phyloP scores from a whole-genome alignment of 1,140 invertebrate genomes.

The Ceratina calcarata region DNA sequence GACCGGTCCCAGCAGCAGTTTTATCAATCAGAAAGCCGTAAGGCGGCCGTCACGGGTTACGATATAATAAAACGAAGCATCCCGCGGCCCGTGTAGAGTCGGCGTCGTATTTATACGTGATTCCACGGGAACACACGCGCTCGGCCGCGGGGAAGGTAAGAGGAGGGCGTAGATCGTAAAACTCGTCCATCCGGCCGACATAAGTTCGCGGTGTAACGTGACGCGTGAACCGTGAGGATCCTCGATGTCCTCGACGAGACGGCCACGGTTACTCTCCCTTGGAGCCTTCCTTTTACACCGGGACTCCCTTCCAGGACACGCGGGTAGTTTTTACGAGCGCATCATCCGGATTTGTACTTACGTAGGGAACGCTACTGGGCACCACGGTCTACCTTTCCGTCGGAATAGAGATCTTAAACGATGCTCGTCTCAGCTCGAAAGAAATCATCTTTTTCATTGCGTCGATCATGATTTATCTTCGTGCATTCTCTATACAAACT shows the following conservation, averaged over 20 bases:
- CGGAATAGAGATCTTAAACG: conserved; percentile 31
- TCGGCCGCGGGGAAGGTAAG: conserved; percentile 17
- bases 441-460: conserved; percentile 4
- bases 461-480: conserved; percentile 29
- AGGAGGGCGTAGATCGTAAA: conserved; percentile 63
- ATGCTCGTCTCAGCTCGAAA: not conserved
- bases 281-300: conserved; percentile 44
- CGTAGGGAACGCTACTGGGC: conserved; percentile 70
- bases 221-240: conserved; percentile 54
- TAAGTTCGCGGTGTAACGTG: conserved; percentile 67
- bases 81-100: conserved; percentile 10
- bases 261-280: not conserved
- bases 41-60: conserved; percentile 60
- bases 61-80: conserved; percentile 72
- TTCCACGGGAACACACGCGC: conserved; percentile 17
- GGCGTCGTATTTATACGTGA: conserved; percentile 51
- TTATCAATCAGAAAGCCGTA: conserved; percentile 70
- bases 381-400: not conserved
- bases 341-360: conserved; percentile 75
- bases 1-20: conserved; percentile 51
- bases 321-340: conserved; percentile 70
- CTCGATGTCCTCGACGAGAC: conserved; percentile 28
- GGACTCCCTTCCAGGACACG: conserved; percentile 18
- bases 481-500: not conserved
- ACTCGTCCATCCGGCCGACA: conserved; percentile 68